Evolutionary conservation across 2,797 vertebrate species (phyloP), one percentile per base, ranked within the genome.

Genomic region (Rhabdophis nuchalis): DNA sequence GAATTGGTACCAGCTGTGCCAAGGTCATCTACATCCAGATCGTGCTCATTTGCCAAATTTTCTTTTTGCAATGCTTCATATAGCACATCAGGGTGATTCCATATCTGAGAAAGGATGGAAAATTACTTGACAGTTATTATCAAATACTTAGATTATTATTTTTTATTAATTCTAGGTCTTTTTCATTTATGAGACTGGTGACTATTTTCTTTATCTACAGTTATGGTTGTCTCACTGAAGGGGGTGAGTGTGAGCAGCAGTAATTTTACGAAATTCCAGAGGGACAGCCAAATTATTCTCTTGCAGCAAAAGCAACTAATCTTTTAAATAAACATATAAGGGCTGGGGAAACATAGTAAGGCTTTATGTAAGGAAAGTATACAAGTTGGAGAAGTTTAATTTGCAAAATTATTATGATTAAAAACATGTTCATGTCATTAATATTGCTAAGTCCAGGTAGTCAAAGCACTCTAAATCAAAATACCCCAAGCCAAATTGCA

Each of bases 51-150:
- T 94, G 99, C 98, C 96, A 99, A 97, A 95, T 98, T 99, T 96
- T 99, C 99, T 96, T 99, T 99, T 96, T 99, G 98, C 87, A 99
- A 97, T 56, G 99, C 98, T 97, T 99, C 99, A 89, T 99, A 99
- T 9, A 99, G 97, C 90, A 99, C 99, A 14, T 99, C 99, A 2
- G 99, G 99, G 96, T 99, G 99, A 96, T 99, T 99, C 99, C 99
- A 99, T 95, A 99, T 99, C 99, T 99, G 96, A 93, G 92, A 32
- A 14, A 58, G 53, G 86, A 94, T 72, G n/a, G 89, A 90, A 95
- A 58, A 41, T 61, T 56, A 56, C 27, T 90, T 52, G 8, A 13
- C 61, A 86, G 58, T n/a, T 82, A 29, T 32, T 82, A 29, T 56
- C 8, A 54, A 90, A 64, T 54, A 64, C 8, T 64, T 27, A 60